Conservation (phyloP, 2,113 vertebrate species). For the Tapirus terrestris region DNA sequence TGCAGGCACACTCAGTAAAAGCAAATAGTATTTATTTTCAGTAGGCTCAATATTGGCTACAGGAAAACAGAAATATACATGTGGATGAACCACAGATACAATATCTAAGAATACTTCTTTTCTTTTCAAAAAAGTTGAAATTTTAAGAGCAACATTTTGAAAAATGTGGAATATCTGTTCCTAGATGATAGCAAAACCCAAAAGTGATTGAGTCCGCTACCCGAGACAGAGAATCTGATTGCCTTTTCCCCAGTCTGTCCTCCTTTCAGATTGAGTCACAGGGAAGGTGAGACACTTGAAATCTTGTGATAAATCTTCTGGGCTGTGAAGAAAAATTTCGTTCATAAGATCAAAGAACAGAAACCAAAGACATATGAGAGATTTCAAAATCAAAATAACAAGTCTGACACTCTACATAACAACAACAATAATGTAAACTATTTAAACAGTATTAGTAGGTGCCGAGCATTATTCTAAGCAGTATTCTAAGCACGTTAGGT, state of each 20-base stretch:
- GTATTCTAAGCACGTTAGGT: background rate
- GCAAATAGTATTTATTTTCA: background rate
- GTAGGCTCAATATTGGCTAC: background rate
- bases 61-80: background rate
- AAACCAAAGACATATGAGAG: background rate
- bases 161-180: background rate
- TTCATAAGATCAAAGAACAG: background rate
- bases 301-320: background rate
- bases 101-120: background rate
- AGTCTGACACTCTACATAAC: background rate
- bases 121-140: background rate
- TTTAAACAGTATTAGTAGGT: background rate
- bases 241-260: accelerated
- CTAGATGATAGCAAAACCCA: background rate
- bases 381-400: constrained; percentile 4
- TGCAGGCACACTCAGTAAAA: background rate
- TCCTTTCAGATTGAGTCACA: background rate
- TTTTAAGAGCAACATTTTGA: background rate
- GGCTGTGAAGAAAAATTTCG: background rate
- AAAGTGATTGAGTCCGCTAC: background rate
- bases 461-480: background rate
- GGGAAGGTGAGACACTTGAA: accelerated
- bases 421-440: background rate
- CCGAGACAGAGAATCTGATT: background rate
- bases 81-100: background rate